A percentile compares a stretch with the other conserved stretches of the same genome.
phyloP scores from a whole-genome alignment of 2,888 invertebrate species.

The Clostera curtula region DNA sequence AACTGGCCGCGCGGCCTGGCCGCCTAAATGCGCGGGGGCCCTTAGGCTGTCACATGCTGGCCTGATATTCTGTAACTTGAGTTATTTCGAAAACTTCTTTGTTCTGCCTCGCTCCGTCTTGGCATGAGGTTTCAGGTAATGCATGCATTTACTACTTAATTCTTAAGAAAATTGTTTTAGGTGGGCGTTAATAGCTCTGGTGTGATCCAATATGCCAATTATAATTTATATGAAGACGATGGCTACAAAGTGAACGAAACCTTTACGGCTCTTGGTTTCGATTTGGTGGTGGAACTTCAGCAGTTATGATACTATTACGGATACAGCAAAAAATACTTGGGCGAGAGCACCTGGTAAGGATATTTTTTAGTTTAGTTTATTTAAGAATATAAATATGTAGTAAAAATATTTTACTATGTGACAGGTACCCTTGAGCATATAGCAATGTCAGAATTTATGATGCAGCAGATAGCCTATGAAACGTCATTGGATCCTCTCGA shows the following conservation, averaged over 20 bases:
- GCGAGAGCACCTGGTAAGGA: conserved; percentile 38
- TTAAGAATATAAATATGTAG: too few relatives aligned
- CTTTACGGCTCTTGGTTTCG: conserved; percentile 16
- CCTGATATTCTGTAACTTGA: too few relatives aligned
- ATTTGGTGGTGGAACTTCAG: conserved; percentile 30
- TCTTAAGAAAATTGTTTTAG: conserved; percentile 14
- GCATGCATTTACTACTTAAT: too few relatives aligned
- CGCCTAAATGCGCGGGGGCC: too few relatives aligned
- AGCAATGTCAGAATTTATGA: conserved; percentile 58
- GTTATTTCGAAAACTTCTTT: too few relatives aligned
- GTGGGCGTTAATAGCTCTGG: conserved; percentile 48
- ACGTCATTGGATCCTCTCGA: conserved; percentile 67
- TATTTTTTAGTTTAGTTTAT: too few relatives aligned
- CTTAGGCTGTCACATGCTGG: too few relatives aligned
- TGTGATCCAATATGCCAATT: conserved; percentile 59
- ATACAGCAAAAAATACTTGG: conserved; percentile 37
- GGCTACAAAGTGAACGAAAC: conserved; percentile 43
- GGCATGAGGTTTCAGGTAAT: too few relatives aligned
- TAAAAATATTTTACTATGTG: too few relatives aligned
- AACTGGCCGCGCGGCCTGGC: too few relatives aligned
- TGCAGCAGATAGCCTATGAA: conserved; percentile 75
- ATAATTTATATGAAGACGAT: conserved; percentile 56
- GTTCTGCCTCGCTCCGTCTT: too few relatives aligned
- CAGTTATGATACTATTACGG: conserved; percentile 29
- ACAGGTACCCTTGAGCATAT: conserved; percentile 12